phyloP scores from a whole-genome alignment of 2,113 vertebrate genomes.

The Anolis carolinensis region DNA sequence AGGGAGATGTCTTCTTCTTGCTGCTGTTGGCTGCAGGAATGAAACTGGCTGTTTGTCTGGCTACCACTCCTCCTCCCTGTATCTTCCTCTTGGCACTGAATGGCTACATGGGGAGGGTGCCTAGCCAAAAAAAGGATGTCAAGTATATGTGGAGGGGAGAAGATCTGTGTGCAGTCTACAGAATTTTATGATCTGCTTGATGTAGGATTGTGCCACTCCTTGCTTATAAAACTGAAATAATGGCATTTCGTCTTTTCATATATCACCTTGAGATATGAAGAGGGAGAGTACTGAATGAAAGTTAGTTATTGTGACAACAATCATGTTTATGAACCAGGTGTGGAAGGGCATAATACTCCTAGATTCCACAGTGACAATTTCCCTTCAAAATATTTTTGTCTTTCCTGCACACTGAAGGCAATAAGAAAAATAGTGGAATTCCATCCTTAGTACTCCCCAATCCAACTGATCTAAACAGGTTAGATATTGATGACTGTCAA shows the following conservation, averaged over 20 bases:
- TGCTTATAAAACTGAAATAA: background rate
- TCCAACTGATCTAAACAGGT: background rate
- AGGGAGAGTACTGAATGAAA: background rate
- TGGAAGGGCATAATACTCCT: background rate
- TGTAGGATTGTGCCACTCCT: too few species aligned
- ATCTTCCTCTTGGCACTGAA: too few species aligned
- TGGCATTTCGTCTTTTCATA: background rate
- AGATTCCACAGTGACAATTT: background rate
- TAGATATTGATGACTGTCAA: background rate
- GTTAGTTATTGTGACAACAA: background rate
- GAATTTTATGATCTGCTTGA: too few species aligned
- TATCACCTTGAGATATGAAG: background rate
- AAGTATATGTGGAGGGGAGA: too few species aligned
- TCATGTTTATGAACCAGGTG: background rate
- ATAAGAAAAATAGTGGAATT: background rate
- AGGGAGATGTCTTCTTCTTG: too few species aligned
- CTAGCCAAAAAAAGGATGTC: too few species aligned
- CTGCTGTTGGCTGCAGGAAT: too few species aligned
- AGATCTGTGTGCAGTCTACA: too few species aligned
- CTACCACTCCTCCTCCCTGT: too few species aligned
- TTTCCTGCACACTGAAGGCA: background rate
- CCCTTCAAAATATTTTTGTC: background rate
- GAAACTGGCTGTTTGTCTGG: too few species aligned
- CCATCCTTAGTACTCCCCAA: background rate
- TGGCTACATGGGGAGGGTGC: too few species aligned